Base-by-base conservation (phyloP, 2,113 vertebrate genomes). In the Xyrauchen texanus region DNA sequence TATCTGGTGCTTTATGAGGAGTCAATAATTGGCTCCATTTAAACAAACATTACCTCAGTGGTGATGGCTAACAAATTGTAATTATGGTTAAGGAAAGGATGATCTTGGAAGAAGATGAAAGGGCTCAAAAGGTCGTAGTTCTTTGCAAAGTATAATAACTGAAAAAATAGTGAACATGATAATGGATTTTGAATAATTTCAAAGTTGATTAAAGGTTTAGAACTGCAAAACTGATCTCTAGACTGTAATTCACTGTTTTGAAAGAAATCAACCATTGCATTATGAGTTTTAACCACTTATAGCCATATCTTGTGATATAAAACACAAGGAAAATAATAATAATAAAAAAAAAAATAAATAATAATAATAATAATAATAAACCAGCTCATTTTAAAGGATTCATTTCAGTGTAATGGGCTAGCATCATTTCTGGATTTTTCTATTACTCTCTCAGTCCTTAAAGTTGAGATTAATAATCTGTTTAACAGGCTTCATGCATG, bases 1-100 rank as follows among this genome's bases (percentile, higher is more conserved):
- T 89, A 81, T 86, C 82, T 82, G 82, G 60, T 62, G 76, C 82
- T 87, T 85, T 68, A 87, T 83, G 73, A 77, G 53, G 63, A 70
- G 80, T 70, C 77, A 80, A 83, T 85, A 80, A 81, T 75, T 75
- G 65, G 78, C 45, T 3, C 76, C 71, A 55, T 76, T 69, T 84
- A 81, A 47, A 75, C 79, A 85, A 86, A 81, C 71, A 90, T 88
- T 76, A 78, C 42, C 74, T 13, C 47, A 58, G 10, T 42, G 42
- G 63, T 80, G 42, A 72, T 65, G 45, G 75, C 78, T 81, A 80
- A 47, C 52, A 60, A 76, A 75, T 80, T 72, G 73, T 68, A 66
- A 61, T 73, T 83, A 79, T 65, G 55, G 15, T 57, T n/a, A 7
- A 3, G 73, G 21, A 8, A 55, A 51, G 49, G 21, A 74, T 69